phyloP scores from a whole-genome alignment of 2,888 invertebrate genomes.

The Lithophane socia region DNA sequence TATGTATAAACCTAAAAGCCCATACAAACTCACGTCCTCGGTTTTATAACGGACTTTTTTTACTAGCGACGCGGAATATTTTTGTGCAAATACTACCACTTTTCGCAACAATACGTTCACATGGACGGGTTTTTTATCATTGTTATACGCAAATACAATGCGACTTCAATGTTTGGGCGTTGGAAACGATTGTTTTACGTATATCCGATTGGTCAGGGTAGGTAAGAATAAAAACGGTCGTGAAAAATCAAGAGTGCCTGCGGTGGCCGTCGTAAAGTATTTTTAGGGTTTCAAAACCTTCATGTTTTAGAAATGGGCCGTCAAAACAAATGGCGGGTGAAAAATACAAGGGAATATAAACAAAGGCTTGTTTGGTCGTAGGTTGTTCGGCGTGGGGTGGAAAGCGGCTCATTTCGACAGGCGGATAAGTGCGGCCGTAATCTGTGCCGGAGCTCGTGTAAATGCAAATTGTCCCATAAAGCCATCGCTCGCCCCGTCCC shows the following conservation, averaged over 20 bases:
- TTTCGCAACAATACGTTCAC: slow-evolving; percentile 53
- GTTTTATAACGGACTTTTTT: slow-evolving; percentile 37
- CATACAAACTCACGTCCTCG: slow-evolving; percentile 14
- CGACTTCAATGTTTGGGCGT: slow-evolving; percentile 51
- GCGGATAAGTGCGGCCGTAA: slow-evolving; percentile 89
- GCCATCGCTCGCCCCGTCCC: slow-evolving; percentile 79
- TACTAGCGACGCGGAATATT: slow-evolving; percentile 33
- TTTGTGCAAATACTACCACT: slow-evolving; percentile 50
- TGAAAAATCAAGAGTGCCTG: slow-evolving; percentile 77
- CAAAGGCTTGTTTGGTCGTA: slow-evolving; percentile 86
- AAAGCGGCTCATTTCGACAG: slow-evolving; percentile 85
- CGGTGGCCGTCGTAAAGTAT: slow-evolving; percentile 75
- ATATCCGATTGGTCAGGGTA: slow-evolving; percentile 65
- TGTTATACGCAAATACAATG: slow-evolving; percentile 53
- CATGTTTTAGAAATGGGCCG: slow-evolving; percentile 82
- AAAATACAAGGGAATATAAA: slow-evolving; percentile 88
- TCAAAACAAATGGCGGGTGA: slow-evolving; percentile 87
- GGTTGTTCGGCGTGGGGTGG: slow-evolving; percentile 78
- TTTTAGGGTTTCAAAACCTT: slow-evolving; percentile 78
- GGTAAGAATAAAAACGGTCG: slow-evolving; percentile 72
- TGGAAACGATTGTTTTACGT: slow-evolving; percentile 56
- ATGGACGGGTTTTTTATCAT: slow-evolving; percentile 53
- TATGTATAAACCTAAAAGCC: slow-evolving; percentile 20
- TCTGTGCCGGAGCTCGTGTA: slow-evolving; percentile 89
- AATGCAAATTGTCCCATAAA: slow-evolving; percentile 90